Base-by-base conservation (phyloP, 64 coral and sea anemone genomes). In the Cladopsammia gracilis region DNA sequence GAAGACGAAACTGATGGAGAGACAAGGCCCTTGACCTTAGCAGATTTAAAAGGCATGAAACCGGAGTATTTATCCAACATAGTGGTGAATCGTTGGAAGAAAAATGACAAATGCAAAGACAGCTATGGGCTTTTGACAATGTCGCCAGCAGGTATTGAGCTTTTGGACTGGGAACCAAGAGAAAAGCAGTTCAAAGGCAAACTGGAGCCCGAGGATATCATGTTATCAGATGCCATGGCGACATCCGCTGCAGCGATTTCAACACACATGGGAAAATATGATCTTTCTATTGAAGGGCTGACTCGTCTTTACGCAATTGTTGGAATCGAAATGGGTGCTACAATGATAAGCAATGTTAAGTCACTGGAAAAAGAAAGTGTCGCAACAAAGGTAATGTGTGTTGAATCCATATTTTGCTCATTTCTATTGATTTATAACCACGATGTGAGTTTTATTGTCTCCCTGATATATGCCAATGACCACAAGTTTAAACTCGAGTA, bases 31-130 rank as follows among this genome's bases (percentile, higher is more conserved):
- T 24, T 96, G 4, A 93, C 86, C 12, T 26, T 96, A 7, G 76
- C 58, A 44, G 95, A 96, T 84, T 53, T 96, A 11, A 79, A 75
- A 23, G 90, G 69, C 53, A 71, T 93, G 60, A 83, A 96, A 72
- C 95, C 95, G 0, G 85, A 96, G 67, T 93, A 87, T 56, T 85
- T 93, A 12, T 96, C 85, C 13, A 96, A 96, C 64, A 91, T 93
- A 16, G 51, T 78, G 11, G 86, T 89, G 3, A 60, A 93, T 58
- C 60, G 76, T 42, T 96, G 95, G 95, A 61, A 79, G 12, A 65
- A 84, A 9, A 57, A 78, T 10, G 76, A 23, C 3, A 22, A 9
- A 4, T 8, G 0, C n/a, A 57, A 78, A 53, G 57, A 8, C 10
- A 12, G 57, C 20, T 93, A 89, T 52, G 88, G 46, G 70, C 86